A percentile compares a stretch with the other conserved stretches of the same genome.
Conservation (phyloP, 92 coral and sea anemone genomes). For the Porites rus region DNA sequence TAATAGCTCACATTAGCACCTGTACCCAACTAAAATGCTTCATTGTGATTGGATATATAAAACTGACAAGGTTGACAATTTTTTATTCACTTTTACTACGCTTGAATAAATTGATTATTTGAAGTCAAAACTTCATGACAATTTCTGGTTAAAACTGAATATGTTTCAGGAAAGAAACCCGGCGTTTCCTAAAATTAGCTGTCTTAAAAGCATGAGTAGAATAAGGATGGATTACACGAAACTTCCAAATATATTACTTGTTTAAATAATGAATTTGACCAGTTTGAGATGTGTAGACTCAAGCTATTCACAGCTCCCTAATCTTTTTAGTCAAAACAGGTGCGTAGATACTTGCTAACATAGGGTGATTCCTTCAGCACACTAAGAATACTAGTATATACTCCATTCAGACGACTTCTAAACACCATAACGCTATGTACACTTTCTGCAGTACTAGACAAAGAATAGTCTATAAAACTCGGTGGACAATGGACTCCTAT, state of each 20-base stretch:
- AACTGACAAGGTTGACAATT: not conserved
- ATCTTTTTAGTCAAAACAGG: too few relatives aligned
- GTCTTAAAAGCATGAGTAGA: not conserved
- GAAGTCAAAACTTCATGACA: not conserved
- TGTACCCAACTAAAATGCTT: slow-evolving; percentile 8
- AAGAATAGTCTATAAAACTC: too few relatives aligned
- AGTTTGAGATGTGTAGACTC: slow-evolving; percentile 8
- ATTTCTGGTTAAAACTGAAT: not conserved
- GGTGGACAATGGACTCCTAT: too few relatives aligned
- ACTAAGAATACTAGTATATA: too few relatives aligned
- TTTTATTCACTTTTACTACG: not conserved
- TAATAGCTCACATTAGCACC: slow-evolving; percentile 19
- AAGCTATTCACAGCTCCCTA: not conserved
- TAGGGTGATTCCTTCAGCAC: too few relatives aligned
- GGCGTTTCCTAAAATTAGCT: not conserved
- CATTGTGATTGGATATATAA: slow-evolving; percentile 18
- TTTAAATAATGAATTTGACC: slow-evolving; percentile 5
- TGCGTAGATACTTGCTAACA: too few relatives aligned
- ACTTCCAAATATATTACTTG: not conserved
- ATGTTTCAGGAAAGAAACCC: not conserved
- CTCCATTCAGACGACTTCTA: too few relatives aligned
- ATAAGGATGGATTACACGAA: not conserved
- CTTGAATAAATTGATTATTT: not conserved
- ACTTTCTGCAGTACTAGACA: too few relatives aligned
- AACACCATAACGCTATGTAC: too few relatives aligned